Evolutionary conservation across 1,140 invertebrate species (phyloP).

Genomic region (Ericerus pela): DNA sequence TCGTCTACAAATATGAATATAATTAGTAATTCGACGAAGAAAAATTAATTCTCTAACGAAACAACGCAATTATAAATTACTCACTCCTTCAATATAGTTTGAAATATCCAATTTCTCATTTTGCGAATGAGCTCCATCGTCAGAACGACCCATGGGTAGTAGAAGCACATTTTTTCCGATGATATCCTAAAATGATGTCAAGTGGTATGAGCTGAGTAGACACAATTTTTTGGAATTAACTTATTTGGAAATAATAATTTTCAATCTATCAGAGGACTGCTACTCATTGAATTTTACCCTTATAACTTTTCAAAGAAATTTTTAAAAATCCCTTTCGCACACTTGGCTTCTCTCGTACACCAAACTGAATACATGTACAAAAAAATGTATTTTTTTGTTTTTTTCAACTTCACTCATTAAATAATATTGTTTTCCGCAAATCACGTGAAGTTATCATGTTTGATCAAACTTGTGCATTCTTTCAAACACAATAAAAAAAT

Average conservation of each 20-base stretch:
- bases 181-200: constrained; percentile 54
- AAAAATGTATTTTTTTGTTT: no score
- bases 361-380: no score
- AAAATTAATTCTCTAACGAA: background rate
- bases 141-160: constrained; percentile 76
- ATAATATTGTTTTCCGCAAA: no score
- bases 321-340: background rate
- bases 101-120: constrained; percentile 88
- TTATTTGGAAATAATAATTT: no score
- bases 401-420: no score
- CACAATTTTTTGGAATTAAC: no score
- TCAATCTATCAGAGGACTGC: no score
- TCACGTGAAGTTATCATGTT: no score
- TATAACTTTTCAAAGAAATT: background rate
- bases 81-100: constrained; percentile 90
- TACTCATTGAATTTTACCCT: background rate
- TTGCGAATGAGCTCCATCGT: constrained; percentile 96
- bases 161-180: constrained; percentile 87
- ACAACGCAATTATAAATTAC: constrained; percentile 27
- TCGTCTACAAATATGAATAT: constrained; percentile 51
- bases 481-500: no score
- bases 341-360: no score
- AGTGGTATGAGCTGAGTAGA: no score
- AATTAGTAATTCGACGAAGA: background rate
- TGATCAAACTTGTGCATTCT: no score